Conservation (phyloP, 2,797 vertebrate genomes). For the Oreochromis grahami region DNA sequence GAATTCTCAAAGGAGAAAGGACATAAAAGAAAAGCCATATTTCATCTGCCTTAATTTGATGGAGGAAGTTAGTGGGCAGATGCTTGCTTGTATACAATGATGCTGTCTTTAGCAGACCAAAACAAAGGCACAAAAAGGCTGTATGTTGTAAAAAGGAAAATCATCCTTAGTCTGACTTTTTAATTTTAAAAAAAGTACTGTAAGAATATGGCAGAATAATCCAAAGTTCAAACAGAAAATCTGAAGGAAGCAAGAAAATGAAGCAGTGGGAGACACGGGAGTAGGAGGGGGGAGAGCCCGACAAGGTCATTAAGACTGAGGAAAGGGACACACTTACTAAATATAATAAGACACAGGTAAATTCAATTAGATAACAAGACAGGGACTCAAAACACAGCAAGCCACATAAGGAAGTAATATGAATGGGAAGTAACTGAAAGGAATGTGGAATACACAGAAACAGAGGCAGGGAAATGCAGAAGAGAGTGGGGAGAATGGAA, state of each 20-base stretch:
- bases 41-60: not conserved
- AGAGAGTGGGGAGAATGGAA: not conserved
- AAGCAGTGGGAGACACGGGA: not conserved
- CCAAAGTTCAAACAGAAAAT: not conserved
- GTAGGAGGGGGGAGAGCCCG: rapidly evolving
- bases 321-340: not conserved
- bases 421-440: not conserved
- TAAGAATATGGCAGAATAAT: not conserved
- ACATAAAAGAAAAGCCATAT: not conserved
- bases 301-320: not conserved
- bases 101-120: not conserved
- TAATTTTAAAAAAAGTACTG: not conserved
- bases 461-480: not conserved
- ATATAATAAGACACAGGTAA: not conserved
- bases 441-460: not conserved
- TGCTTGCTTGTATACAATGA: not conserved
- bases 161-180: not conserved
- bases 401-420: not conserved
- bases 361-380: not conserved
- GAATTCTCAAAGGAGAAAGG: not conserved
- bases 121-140: not conserved
- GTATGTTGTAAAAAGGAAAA: not conserved
- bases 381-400: not conserved
- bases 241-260: not conserved
- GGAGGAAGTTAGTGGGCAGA: not conserved